Evolutionary conservation across 2,888 invertebrate genomes (phyloP).

Genomic region (Agrotis exclamationis): DNA sequence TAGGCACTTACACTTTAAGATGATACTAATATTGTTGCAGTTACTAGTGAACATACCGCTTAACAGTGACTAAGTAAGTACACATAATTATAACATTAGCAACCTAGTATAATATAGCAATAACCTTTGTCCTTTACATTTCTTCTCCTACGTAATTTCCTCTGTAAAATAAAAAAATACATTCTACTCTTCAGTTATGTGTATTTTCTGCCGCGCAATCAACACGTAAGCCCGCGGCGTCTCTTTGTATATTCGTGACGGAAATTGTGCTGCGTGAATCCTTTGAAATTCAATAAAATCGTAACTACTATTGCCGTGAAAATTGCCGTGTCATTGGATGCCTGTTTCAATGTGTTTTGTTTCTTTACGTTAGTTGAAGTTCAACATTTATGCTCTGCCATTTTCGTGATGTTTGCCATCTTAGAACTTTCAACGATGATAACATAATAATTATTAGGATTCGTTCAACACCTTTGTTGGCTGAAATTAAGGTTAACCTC

Average conservation of each 20-base stretch:
- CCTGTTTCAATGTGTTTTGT: slow-evolving; percentile 31
- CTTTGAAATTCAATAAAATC: slow-evolving; percentile 62
- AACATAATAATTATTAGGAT: slow-evolving; percentile 25
- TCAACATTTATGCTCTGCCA: slow-evolving; percentile 36
- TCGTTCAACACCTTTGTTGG: slow-evolving; percentile 23
- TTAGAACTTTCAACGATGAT: background rate
- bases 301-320: slow-evolving; percentile 44
- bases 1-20: too few species aligned
- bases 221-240: slow-evolving; percentile 60
- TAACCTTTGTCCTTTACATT: background rate
- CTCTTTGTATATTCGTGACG: slow-evolving; percentile 58
- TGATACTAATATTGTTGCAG: too few species aligned
- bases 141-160: background rate
- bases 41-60: too few species aligned
- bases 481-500: background rate
- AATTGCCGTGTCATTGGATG: slow-evolving; percentile 17
- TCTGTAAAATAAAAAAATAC: slow-evolving; percentile 13
- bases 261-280: slow-evolving; percentile 53
- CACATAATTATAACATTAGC: too few species aligned
- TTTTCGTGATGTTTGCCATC: slow-evolving; percentile 10
- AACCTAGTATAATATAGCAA: too few species aligned
- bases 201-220: slow-evolving; percentile 53
- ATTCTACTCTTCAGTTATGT: slow-evolving; percentile 4
- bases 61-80: background rate
- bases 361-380: slow-evolving; percentile 13